Evolutionary conservation across 2,797 vertebrate species (phyloP).

Genomic region (Sebastes nivosus): DNA sequence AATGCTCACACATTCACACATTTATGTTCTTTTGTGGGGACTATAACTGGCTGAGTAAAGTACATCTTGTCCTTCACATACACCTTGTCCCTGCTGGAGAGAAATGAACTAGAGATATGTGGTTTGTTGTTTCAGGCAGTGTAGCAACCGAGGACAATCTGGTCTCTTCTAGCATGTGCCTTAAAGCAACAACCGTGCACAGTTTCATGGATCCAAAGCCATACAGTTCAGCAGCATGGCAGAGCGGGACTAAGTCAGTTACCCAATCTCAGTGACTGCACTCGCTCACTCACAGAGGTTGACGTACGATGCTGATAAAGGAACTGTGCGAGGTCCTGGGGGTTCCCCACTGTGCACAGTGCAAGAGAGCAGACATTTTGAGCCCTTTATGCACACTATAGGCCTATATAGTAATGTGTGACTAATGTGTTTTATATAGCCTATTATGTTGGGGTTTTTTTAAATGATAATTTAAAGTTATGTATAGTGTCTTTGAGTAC

Average conservation of each 20-base stretch:
- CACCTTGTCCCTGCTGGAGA: constrained; percentile 51
- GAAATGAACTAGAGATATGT: constrained; percentile 50
- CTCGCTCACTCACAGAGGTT: constrained; percentile 5
- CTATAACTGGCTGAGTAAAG: neutral
- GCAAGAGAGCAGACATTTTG: neutral
- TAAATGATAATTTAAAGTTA: no score
- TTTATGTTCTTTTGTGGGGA: neutral
- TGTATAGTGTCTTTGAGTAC: no score
- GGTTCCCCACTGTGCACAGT: constrained; percentile 2
- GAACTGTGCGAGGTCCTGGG: neutral
- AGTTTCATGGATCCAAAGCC: neutral
- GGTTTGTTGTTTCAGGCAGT: constrained; percentile 44
- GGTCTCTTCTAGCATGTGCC: constrained; percentile 23
- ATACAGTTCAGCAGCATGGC: neutral
- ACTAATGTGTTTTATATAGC: neutral
- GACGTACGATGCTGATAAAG: constrained; percentile 1
- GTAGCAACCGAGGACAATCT: constrained; percentile 38
- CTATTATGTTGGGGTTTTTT: neutral
- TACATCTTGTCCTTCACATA: constrained; percentile 26
- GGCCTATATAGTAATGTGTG: neutral
- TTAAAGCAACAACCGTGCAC: constrained; percentile 30
- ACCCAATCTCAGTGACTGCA: neutral
- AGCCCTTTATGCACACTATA: neutral
- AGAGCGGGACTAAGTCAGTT: constrained; percentile 20
- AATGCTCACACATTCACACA: neutral